Percentiles rank a stretch among this genome's conserved stretches.
These are phyloP conservation scores for Kryptolebias marmoratus DNA, from an alignment of 2,113 vertebrate genomes.

Conservation along the genomic window DNA sequence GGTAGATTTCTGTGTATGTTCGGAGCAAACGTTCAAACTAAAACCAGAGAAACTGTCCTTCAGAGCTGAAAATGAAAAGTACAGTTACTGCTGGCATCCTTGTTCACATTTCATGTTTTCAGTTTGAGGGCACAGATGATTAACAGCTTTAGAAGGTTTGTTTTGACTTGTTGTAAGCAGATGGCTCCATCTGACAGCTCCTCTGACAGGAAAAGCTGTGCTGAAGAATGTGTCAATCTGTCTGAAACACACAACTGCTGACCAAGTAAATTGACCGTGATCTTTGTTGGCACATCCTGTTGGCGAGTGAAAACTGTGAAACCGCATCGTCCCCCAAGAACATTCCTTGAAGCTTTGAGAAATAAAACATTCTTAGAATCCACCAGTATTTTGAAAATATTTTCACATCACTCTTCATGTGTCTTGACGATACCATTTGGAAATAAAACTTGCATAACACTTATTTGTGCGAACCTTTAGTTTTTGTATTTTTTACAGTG, in stretches of 20 bases:
- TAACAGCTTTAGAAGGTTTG: constrained; percentile 37
- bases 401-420: neutral
- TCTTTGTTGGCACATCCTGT: constrained; percentile 39
- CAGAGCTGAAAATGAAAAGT: neutral
- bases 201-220: constrained; percentile 30
- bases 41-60: neutral
- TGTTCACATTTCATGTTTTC: constrained; percentile 37
- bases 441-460: neutral
- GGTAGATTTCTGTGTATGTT: neutral
- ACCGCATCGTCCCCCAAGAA: constrained; percentile 24
- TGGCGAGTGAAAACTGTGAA: constrained; percentile 42
- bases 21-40: neutral
- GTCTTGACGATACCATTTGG: neutral
- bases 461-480: neutral
- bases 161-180: constrained; percentile 30
- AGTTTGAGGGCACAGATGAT: constrained; percentile 28
- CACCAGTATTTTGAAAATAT: neutral
- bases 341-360: constrained; percentile 45
- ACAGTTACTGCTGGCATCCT: neutral
- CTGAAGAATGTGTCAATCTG: constrained; percentile 46
- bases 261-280: constrained; percentile 40
- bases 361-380: constrained; percentile 35
- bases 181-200: constrained; percentile 41
- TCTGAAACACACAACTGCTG: constrained; percentile 45
- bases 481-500: neutral